Base-by-base conservation (phyloP, 2,888 invertebrate genomes). In the Pyrrhosoma nymphula region DNA sequence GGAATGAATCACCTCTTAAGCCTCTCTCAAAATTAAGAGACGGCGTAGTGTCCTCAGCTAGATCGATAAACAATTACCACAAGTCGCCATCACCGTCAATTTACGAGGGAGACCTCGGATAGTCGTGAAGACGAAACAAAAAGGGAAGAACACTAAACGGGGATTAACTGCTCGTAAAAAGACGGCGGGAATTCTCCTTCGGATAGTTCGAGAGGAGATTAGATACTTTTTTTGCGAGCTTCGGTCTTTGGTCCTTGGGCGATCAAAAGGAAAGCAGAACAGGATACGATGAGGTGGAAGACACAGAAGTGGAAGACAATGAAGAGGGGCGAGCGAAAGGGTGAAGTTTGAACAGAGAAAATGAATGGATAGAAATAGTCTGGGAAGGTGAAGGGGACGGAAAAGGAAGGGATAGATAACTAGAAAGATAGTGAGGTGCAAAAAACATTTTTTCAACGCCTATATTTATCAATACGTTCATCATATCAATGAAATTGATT, bases 41-140 rank as follows among this genome's bases (percentile, higher is more conserved):
- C 55, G n/a, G 56, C n/a, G 26, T 56, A 56, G n/a, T 55, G 26
- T 23, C 55, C 55, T 89, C n/a, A 23, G 3, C 23, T 23, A 55
- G 30, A 56, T 56, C 91, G 91, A 91, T 91, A 63, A 91, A 91
- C 91, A 91, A 91, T 91, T 63, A 63, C 69, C 47, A 8, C 47
- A 8, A 47, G 47, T 47, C 47, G 47, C 47, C 35, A 63, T 35
- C 60, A 35, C 60, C 63, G 39, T 39, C n/a, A 63, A 91, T 69
- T 69, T 69, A 39, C 88, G 88, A 91, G 91, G 39, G 91, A 39
- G 35, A 35, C 60, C 39, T 12, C 20, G 60, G 60, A 91, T 60
- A 16, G 60, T 56, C n/a, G 56, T 30, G 30, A 47, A 47, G 47
- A 47, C 91, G 60, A 39, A 30, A 91, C 47, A 47, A 63, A 23